These are phyloP conservation scores for Amaurobius ferox DNA, from an alignment of 2,888 invertebrate species.

Conservation along the genomic window DNA sequence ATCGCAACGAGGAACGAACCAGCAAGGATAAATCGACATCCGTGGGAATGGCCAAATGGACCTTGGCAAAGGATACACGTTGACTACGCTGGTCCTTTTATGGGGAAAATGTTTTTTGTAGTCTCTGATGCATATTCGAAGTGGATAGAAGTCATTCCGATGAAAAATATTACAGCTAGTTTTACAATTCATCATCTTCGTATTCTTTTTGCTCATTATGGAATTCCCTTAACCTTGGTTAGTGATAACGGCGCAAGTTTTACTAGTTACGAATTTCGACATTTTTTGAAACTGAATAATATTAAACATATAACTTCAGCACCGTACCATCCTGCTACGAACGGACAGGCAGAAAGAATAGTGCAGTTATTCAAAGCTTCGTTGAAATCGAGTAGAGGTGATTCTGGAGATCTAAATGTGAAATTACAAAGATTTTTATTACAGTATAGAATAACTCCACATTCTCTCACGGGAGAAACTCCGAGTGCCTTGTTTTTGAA, in stretches of 20 bases:
- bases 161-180: constrained; percentile 33
- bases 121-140: constrained; percentile 48
- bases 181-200: no score
- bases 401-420: constrained; percentile 51
- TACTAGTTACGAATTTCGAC: constrained; percentile 49
- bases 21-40: constrained; percentile 54
- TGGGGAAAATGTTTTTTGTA: constrained; percentile 50
- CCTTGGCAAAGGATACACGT: no score
- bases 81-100: no score
- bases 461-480: constrained; percentile 52
- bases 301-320: constrained; percentile 37
- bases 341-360: constrained; percentile 38
- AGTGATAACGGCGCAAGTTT: constrained; percentile 47
- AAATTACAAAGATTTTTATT: constrained; percentile 54
- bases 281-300: constrained; percentile 48
- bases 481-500: constrained; percentile 50
- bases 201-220: constrained; percentile 44
- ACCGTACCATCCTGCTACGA: constrained; percentile 31
- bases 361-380: constrained; percentile 37
- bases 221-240: constrained; percentile 40
- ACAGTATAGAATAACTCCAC: constrained; percentile 53
- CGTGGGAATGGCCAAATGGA: no score
- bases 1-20: constrained; percentile 54
- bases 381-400: constrained; percentile 44
- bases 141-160: constrained; percentile 51